Percentiles rank a stretch among this genome's conserved stretches.
These are phyloP conservation scores for Vombatus ursinus DNA, from an alignment of 2,113 vertebrate genomes.

Conservation along the genomic window DNA sequence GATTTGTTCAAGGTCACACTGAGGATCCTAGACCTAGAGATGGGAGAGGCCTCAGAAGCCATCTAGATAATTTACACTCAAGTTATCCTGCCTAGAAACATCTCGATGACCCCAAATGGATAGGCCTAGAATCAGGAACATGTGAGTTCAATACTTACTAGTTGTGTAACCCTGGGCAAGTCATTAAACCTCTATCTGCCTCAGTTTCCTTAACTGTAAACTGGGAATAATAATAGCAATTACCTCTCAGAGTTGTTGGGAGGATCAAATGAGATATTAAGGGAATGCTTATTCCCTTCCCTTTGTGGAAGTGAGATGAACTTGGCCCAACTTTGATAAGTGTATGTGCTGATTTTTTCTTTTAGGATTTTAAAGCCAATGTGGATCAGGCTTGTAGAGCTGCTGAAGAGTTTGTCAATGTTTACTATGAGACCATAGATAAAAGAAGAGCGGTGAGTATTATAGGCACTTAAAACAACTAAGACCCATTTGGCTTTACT, in stretches of 20 bases:
- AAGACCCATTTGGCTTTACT: not conserved
- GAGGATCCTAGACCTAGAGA: not conserved
- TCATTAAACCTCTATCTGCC: not conserved
- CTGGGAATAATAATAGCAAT: not conserved
- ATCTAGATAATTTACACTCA: not conserved
- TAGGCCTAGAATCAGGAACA: not conserved
- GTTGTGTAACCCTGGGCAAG: not conserved
- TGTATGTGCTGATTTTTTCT: slow-evolving; percentile 41
- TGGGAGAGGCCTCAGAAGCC: not conserved
- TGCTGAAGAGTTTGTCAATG: slow-evolving; percentile 96
- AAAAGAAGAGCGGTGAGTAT: slow-evolving; percentile 92
- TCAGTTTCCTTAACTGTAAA: not conserved
- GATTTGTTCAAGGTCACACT: not conserved
- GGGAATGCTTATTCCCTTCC: not conserved
- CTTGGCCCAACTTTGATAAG: not conserved
- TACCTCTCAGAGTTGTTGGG: not conserved
- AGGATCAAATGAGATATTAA: not conserved
- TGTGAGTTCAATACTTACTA: no score
- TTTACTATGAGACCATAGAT: slow-evolving; percentile 98
- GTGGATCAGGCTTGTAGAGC: slow-evolving; percentile 96
- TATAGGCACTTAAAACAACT: not conserved
- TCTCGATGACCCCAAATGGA: no score
- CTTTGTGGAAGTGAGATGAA: not conserved
- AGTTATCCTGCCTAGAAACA: no score
- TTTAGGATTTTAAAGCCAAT: slow-evolving; percentile 92